Evolutionary conservation across 1,140 invertebrate species (phyloP).

Genomic region (Centruroides vittatus): DNA sequence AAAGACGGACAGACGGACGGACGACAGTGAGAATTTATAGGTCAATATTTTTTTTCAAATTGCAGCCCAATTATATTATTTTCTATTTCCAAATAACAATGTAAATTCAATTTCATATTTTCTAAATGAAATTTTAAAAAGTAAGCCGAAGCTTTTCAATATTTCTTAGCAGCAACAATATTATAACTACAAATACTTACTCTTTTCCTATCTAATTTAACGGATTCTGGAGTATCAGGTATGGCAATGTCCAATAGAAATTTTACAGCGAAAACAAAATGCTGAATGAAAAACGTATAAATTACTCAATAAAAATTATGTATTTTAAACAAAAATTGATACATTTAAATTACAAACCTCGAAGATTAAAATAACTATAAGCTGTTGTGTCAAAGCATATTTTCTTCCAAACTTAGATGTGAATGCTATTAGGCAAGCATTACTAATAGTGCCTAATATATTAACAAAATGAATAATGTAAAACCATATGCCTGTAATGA

Average conservation of each 20-base stretch:
- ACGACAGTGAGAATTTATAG: too few relatives aligned
- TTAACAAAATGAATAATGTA: slow-evolving; percentile 31
- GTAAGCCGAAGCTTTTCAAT: too few relatives aligned
- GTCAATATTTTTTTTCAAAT: too few relatives aligned
- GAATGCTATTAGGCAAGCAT: slow-evolving; percentile 34
- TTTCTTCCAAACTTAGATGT: slow-evolving; percentile 28
- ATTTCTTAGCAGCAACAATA: too few relatives aligned
- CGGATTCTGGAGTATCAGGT: slow-evolving; percentile 27
- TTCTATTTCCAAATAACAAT: too few relatives aligned
- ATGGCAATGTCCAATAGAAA: slow-evolving; percentile 29
- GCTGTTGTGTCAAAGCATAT: slow-evolving; percentile 13
- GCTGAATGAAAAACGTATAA: slow-evolving; percentile 21
- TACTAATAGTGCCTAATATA: slow-evolving; percentile 30
- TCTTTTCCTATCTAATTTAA: slow-evolving; percentile 24
- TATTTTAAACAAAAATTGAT: neutral
- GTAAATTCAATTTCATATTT: too few relatives aligned
- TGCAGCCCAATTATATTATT: too few relatives aligned
- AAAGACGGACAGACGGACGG: too few relatives aligned
- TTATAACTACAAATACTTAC: slow-evolving; percentile 18
- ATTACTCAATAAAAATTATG: neutral
- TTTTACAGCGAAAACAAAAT: slow-evolving; percentile 31
- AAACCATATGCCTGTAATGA: slow-evolving; percentile 32
- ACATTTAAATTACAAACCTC: slow-evolving; percentile 22
- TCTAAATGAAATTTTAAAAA: too few relatives aligned
- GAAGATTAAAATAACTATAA: slow-evolving; percentile 30